Evolutionary conservation across 2,113 vertebrate genomes (phyloP).

Genomic region (Carassius gibelio): DNA sequence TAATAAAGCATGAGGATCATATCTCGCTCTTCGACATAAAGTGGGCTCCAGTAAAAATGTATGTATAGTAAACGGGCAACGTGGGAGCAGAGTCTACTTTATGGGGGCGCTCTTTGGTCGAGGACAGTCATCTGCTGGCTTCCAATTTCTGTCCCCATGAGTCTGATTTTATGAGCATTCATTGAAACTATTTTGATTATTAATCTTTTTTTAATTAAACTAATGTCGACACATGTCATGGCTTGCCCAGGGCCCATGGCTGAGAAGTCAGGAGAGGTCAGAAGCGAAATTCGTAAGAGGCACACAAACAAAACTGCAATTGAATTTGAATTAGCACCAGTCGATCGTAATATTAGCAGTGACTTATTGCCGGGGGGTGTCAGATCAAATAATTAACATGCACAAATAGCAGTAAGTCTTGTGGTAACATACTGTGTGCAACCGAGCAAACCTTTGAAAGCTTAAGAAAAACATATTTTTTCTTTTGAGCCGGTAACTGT

Average conservation of each 20-base stretch:
- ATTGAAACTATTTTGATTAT: neutral
- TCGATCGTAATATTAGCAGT: neutral
- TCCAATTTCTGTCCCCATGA: neutral
- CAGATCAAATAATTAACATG: slow-evolving; percentile 29
- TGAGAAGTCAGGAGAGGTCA: too few species aligned
- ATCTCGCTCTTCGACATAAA: slow-evolving; percentile 21
- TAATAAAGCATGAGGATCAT: slow-evolving; percentile 17
- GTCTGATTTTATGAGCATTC: neutral
- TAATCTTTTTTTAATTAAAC: neutral
- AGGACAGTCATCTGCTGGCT: neutral
- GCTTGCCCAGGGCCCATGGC: too few species aligned
- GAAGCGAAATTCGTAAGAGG: too few species aligned
- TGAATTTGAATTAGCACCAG: slow-evolving; percentile 22
- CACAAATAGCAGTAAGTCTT: slow-evolving; percentile 9
- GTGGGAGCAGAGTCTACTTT: neutral
- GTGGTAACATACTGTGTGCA: neutral
- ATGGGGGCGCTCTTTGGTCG: neutral
- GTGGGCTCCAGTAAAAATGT: slow-evolving; percentile 11
- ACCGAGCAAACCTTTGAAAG: neutral
- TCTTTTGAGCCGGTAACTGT: neutral
- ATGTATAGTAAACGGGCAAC: neutral
- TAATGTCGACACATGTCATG: neutral
- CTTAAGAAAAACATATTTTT: neutral
- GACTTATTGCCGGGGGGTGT: slow-evolving; percentile 12
- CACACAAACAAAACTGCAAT: too few species aligned